Conservation (phyloP, 2,888 invertebrate species). For the Dynastes tityus region DNA sequence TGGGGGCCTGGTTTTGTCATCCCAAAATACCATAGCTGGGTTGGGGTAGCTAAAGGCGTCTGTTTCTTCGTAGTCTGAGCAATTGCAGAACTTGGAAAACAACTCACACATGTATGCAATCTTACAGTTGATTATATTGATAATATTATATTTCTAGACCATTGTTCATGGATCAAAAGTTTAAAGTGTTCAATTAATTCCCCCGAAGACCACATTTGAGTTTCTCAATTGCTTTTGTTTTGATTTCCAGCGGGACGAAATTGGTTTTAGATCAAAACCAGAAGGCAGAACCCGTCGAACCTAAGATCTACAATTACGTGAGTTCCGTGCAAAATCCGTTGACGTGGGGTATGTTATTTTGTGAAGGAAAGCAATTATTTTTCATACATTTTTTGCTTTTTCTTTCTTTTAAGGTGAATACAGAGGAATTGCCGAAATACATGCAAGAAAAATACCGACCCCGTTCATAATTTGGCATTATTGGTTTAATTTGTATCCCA, state of each 20-base stretch:
- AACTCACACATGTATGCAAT: too few relatives aligned
- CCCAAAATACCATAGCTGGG: constrained; percentile 75
- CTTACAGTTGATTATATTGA: too few relatives aligned
- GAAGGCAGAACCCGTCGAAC: constrained; percentile 62
- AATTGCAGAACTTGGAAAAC: too few relatives aligned
- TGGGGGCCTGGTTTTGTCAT: too few relatives aligned
- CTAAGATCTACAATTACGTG: constrained; percentile 89
- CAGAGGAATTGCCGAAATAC: constrained; percentile 70
- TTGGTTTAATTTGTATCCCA: constrained; percentile 75
- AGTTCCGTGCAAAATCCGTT: constrained; percentile 87
- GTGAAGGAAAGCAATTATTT: background rate
- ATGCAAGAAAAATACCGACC: constrained; percentile 73
- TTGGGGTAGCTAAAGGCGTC: constrained; percentile 74
- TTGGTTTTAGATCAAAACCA: background rate
- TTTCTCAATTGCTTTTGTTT: background rate
- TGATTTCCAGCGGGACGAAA: background rate
- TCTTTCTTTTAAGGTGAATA: constrained; percentile 71
- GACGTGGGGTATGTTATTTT: constrained; percentile 78
- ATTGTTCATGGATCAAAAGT: too few relatives aligned
- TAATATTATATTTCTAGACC: too few relatives aligned
- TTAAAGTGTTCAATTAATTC: background rate
- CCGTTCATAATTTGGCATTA: constrained; percentile 77
- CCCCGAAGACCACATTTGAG: background rate
- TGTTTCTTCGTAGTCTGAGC: too few relatives aligned
- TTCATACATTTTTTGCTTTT: constrained; percentile 14